Base-by-base conservation (phyloP, 2,113 vertebrate species). In the Lipophrys pholis region DNA sequence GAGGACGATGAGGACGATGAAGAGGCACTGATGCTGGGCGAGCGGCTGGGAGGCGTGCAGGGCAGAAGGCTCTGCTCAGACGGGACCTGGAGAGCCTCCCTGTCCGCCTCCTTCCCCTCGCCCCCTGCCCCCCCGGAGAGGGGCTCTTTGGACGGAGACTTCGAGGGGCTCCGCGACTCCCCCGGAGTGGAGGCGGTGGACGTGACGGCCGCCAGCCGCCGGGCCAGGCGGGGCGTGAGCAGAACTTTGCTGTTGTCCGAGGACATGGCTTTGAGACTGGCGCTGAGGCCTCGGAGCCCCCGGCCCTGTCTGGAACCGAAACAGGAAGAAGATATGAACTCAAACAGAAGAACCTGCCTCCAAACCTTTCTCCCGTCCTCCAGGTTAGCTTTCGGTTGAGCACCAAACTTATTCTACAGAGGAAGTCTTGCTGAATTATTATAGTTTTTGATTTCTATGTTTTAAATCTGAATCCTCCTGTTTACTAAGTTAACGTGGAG, bases 1-100 rank as follows among this genome's bases (percentile, higher is more conserved):
- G 98, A 97, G 1, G 93, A 93, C 0, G 92, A 94, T 0, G 92
- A 94, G 0, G 92, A 93, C 1, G 93, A 94, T 3, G 97, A 97
- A 36, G 97, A 97, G 90, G 96, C 96, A 87, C 96, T 97, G 89
- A 96, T 95, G 81, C 96, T 93, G 14, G 96, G 96, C 41, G 97
- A 97, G 72, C 94, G 83, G 0, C 89, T 91, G 5, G 94, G 93
- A 40, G 95, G 95, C 54, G 95, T 96, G 0, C 93, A 91, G 0
- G 93, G 93, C 30, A 90, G 95, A 35, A 93, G 76, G 71, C 81
- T 90, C 36, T 83, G 86, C 62, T 85, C 82, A 6, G 73, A 42
- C 2, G 73, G 52, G n/a, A 51, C 69, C 43, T 71, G 81, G 21
- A 17, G 17, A 5, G 53, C 46, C 62, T 83, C 78, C 17, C 50